A percentile compares a stretch with the other conserved stretches of the same genome.
Conservation (phyloP, 2,888 invertebrate genomes). For the Lasioglossum oenotherae region DNA sequence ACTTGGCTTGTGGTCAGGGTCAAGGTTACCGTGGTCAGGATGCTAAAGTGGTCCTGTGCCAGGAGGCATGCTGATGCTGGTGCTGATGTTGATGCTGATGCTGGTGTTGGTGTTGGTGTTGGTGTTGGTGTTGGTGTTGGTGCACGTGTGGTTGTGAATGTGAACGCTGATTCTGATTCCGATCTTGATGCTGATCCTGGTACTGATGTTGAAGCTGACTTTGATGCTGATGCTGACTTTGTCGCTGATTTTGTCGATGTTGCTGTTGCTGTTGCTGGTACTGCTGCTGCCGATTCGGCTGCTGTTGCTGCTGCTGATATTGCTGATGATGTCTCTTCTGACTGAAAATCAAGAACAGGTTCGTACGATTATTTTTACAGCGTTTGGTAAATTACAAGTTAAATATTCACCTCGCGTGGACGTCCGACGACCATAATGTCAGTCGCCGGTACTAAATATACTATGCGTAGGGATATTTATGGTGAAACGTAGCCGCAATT, state of each 20-base stretch:
- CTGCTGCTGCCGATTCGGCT: conserved; percentile 83
- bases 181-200: conserved; percentile 83
- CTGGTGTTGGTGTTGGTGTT: conserved; percentile 43
- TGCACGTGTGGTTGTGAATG: not conserved
- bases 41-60: conserved; percentile 82
- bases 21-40: conserved; percentile 80
- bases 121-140: not conserved
- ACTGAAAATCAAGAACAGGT: conserved; percentile 68
- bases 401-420: conserved; percentile 26
- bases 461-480: not conserved
- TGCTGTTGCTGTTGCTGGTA: conserved; percentile 79
- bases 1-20: conserved; percentile 61
- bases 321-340: conserved; percentile 84
- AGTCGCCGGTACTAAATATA: not conserved
- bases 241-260: conserved; percentile 28
- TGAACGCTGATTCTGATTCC: conserved; percentile 81
- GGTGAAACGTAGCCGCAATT: conserved; percentile 27
- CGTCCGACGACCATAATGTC: conserved; percentile 28
- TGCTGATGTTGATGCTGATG: conserved; percentile 75
- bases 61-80: conserved; percentile 76
- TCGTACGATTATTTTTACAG: conserved; percentile 63
- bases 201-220: conserved; percentile 71
- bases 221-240: conserved; percentile 71
- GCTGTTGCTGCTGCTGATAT: conserved; percentile 83
- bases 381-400: conserved; percentile 17